Evolutionary conservation across 2,888 invertebrate species (phyloP), one percentile per base, ranked within the genome.

Genomic region (Melinopterus prodromus): DNA sequence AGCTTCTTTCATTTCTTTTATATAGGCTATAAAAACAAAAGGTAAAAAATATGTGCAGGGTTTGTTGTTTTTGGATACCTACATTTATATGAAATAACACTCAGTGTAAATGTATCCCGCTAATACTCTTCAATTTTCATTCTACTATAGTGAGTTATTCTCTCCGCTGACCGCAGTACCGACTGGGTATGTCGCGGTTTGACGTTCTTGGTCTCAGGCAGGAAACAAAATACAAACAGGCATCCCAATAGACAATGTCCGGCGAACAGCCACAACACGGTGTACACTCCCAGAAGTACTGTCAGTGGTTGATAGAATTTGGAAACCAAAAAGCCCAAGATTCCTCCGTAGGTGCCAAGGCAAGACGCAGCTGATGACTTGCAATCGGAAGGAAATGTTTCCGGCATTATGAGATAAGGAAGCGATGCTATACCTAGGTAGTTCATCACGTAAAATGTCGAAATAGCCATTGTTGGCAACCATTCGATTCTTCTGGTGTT

Each of bases 331-430:
- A 93, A 93, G 53, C 92, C 92, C 71, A 93, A 86, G 0, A 92
- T 83, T 35, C 92, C 92, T 0, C 92, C 91, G 82, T 91, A 87
- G 84, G 92, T 90, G 0, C 92, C 92, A 0, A 92, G 92, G 3
- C 90, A 82, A 6, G 92, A 92, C 0, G 93, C 92, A 0, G 93
- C 93, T 0, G 90, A 89, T 0, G 92, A 91, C 85, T 93, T 93
- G 0, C 93, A 92, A 81, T 92, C 93, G 0, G 92, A 92, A 0
- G 93, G 92, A 83, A 93, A 93, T 5, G 93, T 83, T 85, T 93
- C 93, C 0, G 92, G 92, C 83, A 93, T 91, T 89, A 93, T 90
- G 82, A 93, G 91, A 81, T 93, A 93, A 0, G 93, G 91, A 37
- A 93, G 84, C 35, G 92, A 93, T 0, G 92, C 92, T 35, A 93